A percentile compares a stretch with the other conserved stretches of the same genome.
Evolutionary conservation across 2,888 invertebrate species (phyloP).

Genomic region (Rhaphigaster nebulosa): DNA sequence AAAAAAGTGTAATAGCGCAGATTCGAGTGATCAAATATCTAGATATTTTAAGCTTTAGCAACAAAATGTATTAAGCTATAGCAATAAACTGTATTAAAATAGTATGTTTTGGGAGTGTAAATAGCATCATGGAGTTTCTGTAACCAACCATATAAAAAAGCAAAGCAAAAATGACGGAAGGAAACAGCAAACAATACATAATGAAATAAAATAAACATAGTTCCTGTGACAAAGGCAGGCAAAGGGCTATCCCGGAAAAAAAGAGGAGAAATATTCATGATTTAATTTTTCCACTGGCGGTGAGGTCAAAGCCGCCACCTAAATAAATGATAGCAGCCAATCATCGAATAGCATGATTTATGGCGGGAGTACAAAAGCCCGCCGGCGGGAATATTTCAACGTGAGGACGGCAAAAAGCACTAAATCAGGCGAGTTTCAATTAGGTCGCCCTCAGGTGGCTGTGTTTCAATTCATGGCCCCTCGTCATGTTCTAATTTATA

Average conservation of each 20-base stretch:
- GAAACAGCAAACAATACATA: neutral
- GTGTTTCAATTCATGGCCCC: conserved; percentile 27
- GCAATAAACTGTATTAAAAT: no score
- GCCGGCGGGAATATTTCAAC: conserved; percentile 16
- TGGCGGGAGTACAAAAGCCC: conserved; percentile 21
- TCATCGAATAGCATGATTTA: conserved; percentile 46
- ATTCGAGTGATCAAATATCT: no score
- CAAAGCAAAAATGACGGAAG: no score
- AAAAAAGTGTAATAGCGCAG: no score
- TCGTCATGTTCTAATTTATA: conserved; percentile 19
- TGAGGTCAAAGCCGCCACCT: conserved; percentile 26
- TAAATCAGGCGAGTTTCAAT: conserved; percentile 45
- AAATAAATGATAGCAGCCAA: conserved; percentile 49
- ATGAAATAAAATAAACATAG: neutral
- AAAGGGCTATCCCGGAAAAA: neutral
- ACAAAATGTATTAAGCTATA: no score
- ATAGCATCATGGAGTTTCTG: no score
- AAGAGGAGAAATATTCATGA: conserved; percentile 22
- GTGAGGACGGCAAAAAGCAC: conserved; percentile 5
- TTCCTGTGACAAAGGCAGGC: neutral
- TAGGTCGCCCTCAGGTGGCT: conserved; percentile 4
- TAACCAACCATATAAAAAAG: no score
- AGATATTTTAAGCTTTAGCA: no score
- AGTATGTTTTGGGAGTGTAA: no score
- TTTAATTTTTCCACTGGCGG: neutral